Evolutionary conservation across 2,888 invertebrate species (phyloP).

Genomic region (Papilio gigon): DNA sequence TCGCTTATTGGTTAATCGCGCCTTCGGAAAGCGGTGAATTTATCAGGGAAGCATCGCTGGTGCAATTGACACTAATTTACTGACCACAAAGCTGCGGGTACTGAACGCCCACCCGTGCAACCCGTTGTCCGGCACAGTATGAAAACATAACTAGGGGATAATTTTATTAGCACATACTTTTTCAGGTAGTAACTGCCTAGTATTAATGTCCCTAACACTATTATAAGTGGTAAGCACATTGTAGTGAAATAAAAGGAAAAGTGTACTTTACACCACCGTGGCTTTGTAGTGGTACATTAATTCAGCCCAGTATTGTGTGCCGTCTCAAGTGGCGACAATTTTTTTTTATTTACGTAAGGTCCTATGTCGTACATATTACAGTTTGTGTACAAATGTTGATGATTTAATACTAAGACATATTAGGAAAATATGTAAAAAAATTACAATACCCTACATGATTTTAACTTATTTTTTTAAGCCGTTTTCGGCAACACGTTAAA

Average conservation of each 20-base stretch:
- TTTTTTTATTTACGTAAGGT: slow-evolving; percentile 17
- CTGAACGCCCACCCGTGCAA: no score
- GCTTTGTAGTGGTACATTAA: slow-evolving; percentile 23
- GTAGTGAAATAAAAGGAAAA: slow-evolving; percentile 16
- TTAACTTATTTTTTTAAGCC: no score
- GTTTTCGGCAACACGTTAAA: no score
- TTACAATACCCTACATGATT: no score
- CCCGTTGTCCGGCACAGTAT: no score
- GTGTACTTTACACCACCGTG: slow-evolving; percentile 7
- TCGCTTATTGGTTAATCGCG: no score
- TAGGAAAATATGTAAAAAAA: no score
- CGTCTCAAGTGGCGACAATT: slow-evolving; percentile 17
- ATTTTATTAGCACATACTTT: not conserved
- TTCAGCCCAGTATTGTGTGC: slow-evolving; percentile 22
- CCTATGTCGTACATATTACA: not conserved
- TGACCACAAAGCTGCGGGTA: no score
- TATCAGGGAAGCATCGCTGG: no score
- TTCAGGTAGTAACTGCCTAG: not conserved
- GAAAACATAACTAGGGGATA: not conserved
- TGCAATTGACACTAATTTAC: no score
- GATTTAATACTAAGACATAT: no score
- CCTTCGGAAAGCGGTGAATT: no score
- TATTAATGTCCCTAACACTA: not conserved
- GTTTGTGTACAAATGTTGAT: not conserved
- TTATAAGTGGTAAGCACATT: slow-evolving; percentile 1